Evolutionary conservation across 2,888 invertebrate species (phyloP), one percentile per base, ranked within the genome.

Genomic region (Apodemia hepburni): DNA sequence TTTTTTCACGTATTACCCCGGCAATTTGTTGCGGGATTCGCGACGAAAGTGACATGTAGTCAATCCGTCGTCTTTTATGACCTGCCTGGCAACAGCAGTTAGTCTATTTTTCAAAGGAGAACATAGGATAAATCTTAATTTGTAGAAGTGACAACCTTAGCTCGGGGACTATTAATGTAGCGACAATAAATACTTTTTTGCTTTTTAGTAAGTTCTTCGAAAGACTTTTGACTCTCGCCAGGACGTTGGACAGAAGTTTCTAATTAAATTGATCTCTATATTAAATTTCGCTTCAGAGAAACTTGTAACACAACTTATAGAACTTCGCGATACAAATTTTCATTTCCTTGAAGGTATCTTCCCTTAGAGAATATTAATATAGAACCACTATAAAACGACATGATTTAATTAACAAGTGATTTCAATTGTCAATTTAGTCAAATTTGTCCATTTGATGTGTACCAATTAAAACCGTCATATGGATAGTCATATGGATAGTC

Each of bases 211-310:
- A 57, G 54, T 57, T 57, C 29, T 9, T 27, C n/a, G 54, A 27
- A 57, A 29, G 54, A 57, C 54, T 57, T 29, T 27, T 57, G 54
- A 57, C 54, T 57, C 54, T 57, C 12, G 29, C 29, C 27, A 4
- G 27, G 54, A 57, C 29, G 22, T 57, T 7, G 27, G 54, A 12
- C 27, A 57, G 54, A 57, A 57, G 54, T 57, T 57, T 57, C 54
- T 57, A 57, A 57, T 57, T 57, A 57, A 57, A 57, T 57, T 57
- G 54, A 57, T 57, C 51, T 57, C 54, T 27, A 57, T 57, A 57
- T 57, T 57, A 57, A 57, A 57, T 57, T 29, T 27, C 54, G 15
- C 27, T 57, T 57, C 54, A 15, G 15, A 57, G 54, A 57, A 57
- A 57, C 54, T 57, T 57, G 22, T 15, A 29, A 54, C 27, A 54